Evolutionary conservation across 2,797 vertebrate genomes (phyloP), one percentile per base, ranked within the genome.

Genomic region (Hoplostethus mediterraneus): DNA sequence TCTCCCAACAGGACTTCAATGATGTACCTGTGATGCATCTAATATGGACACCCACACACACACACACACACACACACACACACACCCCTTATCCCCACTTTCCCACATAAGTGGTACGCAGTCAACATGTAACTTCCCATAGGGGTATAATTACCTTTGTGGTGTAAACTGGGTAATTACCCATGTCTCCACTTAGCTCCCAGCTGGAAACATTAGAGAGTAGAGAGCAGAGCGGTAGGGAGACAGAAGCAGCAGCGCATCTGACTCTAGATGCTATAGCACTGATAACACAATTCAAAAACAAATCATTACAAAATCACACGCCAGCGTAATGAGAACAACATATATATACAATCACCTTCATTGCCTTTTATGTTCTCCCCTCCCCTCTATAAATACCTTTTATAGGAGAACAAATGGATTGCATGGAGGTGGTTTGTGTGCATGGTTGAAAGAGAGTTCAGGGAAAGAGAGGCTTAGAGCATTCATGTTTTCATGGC

Each of bases 161-260:
- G 66, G 67, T 87, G 83, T 86, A 88, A 87, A 91, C 82, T 67
- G 81, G 71, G 47, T 90, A 92, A 92, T 93, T 91, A 89, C 77
- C 81, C 4, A 14, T 62, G 70, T 87, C 87, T 84, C 80, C 74
- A 85, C 82, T 92, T 87, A 84, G 76, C 83, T 78, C 87, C 79
- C 85, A 83, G 86, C 86, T 84, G 85, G 89, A 92, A 64, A 72
- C 57, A 11, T 3, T 21, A 21, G 21, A 16, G 49, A 81, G 62
- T 72, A 9, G 58, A 71, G 67, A 54, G 30, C 62, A 71, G 54
- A 52, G 31, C 73, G 64, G 73, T 66, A 2, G 55, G 55, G 55
- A 73, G 61, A 79, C 69, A 60, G 66, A 79, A 73, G 70, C 80
- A 73, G 70, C 67, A 14, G 8, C 61, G 64, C 74, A 82, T 91